These are phyloP conservation scores for Chrysochloris asiatica DNA, from an alignment of 2,113 vertebrate genomes.

Conservation along the genomic window DNA sequence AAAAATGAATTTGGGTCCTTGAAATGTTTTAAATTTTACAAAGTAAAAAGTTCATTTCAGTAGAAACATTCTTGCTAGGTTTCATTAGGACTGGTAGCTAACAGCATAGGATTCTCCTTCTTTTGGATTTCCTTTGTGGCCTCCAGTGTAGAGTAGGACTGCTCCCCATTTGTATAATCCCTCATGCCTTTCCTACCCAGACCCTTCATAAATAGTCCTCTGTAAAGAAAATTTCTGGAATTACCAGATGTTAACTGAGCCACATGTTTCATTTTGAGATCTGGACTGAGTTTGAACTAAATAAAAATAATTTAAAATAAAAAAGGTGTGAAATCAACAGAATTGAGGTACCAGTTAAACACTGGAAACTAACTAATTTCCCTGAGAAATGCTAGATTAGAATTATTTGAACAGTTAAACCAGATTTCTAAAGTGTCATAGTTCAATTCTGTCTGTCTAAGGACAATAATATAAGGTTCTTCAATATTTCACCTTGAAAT, in stretches of 20 bases:
- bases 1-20: neutral
- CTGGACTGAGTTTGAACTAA: neutral
- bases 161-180: fast-evolving
- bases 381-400: neutral
- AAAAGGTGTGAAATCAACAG: neutral
- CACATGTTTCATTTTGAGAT: conserved; percentile 8
- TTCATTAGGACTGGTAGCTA: neutral
- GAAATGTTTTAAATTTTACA: neutral
- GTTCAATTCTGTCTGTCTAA: neutral
- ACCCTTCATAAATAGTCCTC: neutral
- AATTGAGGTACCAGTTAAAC: neutral
- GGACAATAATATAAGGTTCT: neutral
- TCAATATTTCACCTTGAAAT: neutral
- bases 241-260: neutral
- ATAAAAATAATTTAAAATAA: neutral
- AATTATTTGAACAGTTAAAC: neutral
- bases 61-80: neutral
- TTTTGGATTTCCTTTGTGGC: neutral
- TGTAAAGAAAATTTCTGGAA: neutral
- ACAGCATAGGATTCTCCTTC: neutral
- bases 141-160: neutral
- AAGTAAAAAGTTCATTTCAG: neutral
- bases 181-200: neutral
- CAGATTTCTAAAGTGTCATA: neutral
- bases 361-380: neutral